These are phyloP conservation scores for Trilocha varians DNA, from an alignment of 2,888 invertebrate genomes.

Conservation along the genomic window DNA sequence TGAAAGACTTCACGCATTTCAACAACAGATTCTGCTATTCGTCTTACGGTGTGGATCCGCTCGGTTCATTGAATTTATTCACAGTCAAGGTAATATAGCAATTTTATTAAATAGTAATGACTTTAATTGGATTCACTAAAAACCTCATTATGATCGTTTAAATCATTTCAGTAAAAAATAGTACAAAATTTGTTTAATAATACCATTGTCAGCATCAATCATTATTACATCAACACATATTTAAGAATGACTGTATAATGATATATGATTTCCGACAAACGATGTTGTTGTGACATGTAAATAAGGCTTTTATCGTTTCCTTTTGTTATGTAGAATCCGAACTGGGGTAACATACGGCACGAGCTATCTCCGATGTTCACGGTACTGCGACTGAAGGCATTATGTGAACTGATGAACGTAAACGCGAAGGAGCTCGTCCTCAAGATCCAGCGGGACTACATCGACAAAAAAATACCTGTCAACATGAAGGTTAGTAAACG, in stretches of 20 bases:
- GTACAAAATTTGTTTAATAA: no score
- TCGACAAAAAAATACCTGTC: slow-evolving; percentile 31
- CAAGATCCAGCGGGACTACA: slow-evolving; percentile 38
- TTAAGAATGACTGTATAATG: no score
- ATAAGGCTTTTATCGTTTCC: not conserved
- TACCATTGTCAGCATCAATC: no score
- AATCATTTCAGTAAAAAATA: no score
- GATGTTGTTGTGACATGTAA: no score
- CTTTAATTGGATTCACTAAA: no score
- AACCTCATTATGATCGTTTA: no score
- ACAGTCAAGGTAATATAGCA: slow-evolving; percentile 43
- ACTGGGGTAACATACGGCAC: slow-evolving; percentile 40
- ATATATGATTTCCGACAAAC: no score
- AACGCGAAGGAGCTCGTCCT: slow-evolving; percentile 39
- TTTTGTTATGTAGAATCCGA: slow-evolving; percentile 34
- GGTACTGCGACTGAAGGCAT: slow-evolving; percentile 29
- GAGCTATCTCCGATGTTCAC: slow-evolving; percentile 52
- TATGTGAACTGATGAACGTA: slow-evolving; percentile 49
- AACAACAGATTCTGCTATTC: slow-evolving; percentile 36
- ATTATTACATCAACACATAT: no score
- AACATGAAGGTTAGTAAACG: slow-evolving; percentile 44
- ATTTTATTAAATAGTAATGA: no score
- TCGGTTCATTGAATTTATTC: slow-evolving; percentile 50
- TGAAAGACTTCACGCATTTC: slow-evolving; percentile 40
- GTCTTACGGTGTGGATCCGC: slow-evolving; percentile 31